phyloP scores from a whole-genome alignment of 2,888 invertebrate genomes.

The Ditylenchus weischeri region DNA sequence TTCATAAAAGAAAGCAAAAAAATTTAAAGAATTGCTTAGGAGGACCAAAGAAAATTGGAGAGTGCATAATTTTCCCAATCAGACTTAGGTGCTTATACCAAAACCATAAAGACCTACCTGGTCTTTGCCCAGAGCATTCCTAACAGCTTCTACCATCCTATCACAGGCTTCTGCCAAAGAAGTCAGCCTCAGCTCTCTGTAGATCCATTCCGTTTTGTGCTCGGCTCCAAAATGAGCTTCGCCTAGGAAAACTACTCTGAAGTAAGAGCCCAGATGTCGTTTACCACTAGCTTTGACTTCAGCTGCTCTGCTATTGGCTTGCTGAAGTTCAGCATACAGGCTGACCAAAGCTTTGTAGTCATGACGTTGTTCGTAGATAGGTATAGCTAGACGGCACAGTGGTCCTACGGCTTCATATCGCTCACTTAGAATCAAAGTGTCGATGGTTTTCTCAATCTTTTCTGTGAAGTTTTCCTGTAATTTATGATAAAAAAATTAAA shows the following conservation, averaged over 20 bases:
- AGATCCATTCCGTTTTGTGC: conserved; percentile 82
- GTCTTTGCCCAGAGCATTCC: conserved; percentile 80
- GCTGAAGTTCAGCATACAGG: conserved; percentile 62
- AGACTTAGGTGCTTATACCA: no score
- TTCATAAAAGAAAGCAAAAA: no score
- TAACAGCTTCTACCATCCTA: conserved; percentile 76
- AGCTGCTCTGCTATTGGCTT: conserved; percentile 78
- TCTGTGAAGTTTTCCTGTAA: conserved; percentile 48
- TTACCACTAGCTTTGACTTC: conserved; percentile 82
- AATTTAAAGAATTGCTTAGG: no score
- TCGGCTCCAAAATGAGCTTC: conserved; percentile 65
- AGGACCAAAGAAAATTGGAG: no score
- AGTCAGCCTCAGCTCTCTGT: conserved; percentile 91
- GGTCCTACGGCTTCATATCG: conserved; percentile 82
- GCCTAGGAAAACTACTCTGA: conserved; percentile 87
- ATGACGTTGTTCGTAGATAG: conserved; percentile 80
- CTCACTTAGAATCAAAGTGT: conserved; percentile 78
- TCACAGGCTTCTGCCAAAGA: conserved; percentile 89
- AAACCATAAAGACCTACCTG: no score
- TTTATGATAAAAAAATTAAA: no score
- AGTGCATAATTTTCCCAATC: no score
- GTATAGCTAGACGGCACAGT: conserved; percentile 79
- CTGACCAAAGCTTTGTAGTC: conserved; percentile 69
- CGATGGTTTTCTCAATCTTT: conserved; percentile 75
- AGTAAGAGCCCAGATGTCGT: conserved; percentile 83